Evolutionary conservation across 1,140 invertebrate species (phyloP), one percentile per base, ranked within the genome.

Genomic region (Chironomus striatipennis): DNA sequence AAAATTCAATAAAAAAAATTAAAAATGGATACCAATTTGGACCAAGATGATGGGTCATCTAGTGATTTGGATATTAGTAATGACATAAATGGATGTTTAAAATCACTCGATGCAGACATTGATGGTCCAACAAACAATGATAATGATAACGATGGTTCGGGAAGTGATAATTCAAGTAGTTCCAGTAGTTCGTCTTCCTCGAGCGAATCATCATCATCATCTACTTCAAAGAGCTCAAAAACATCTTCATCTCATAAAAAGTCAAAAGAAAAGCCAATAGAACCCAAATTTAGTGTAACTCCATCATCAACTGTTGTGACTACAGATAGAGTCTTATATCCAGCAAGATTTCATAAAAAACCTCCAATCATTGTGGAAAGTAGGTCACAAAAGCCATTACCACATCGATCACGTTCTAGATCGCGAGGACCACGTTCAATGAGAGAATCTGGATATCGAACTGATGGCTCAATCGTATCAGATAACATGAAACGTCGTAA

Each of bases 1-100:
- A 70, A 70, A 70, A 70, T 70, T 70, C 65, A 70, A 70, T 70
- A 70, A 20, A 70, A 70, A 3, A 70, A 18, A 18, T 70, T 70
- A 20, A 57, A 70, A 70, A 70, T 70, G 65, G 65, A 70, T 17
- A 70, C 65, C 18, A 70, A 70, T 70, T 18, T 18, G 18, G 65
- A 70, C 20, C 17, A 21, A 70, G 65, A 70, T 9, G 17, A 21
- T 8, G 65, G 20, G 2, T 70, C 65, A 18, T 20, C 17, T 70
- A 20, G 17, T 21, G 65, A 70, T 70, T 21, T 70, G 65, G 65
- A 70, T 21, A 70, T 70, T 1, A 70, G 65, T 17, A 70, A 70
- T 70, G 65, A 70, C 17, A 70, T 70, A 18, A 70, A 70, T 70
- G 65, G 65, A 18, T 70, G 65, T 70, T 20, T 70, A 7, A 70